A percentile compares a stretch with the other conserved stretches of the same genome.
phyloP scores from a whole-genome alignment of 2,888 invertebrate genomes.

The Mythimna loreyi region DNA sequence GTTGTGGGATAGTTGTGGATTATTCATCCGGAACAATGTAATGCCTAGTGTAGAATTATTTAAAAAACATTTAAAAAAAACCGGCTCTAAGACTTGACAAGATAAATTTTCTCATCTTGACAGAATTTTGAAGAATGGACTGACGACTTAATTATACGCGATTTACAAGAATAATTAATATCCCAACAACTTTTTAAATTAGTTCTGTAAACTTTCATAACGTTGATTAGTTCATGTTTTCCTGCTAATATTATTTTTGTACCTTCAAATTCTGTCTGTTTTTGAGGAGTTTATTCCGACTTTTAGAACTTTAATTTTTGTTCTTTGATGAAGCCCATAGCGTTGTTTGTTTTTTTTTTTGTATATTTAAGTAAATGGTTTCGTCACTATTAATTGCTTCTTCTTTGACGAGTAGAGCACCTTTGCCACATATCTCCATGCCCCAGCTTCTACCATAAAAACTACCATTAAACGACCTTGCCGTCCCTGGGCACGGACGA shows the following conservation, averaged over 20 bases:
- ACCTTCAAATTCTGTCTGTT: constrained; percentile 37
- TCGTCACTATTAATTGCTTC: not conserved
- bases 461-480: too few relatives aligned
- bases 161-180: constrained; percentile 53
- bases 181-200: constrained; percentile 59
- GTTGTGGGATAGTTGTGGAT: too few relatives aligned
- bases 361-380: not conserved
- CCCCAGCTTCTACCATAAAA: too few relatives aligned
- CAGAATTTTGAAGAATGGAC: constrained; percentile 20
- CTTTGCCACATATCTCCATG: too few relatives aligned
- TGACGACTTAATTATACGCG: constrained; percentile 32
- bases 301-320: constrained; percentile 33
- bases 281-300: constrained; percentile 32
- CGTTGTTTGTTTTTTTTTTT: constrained; percentile 1
- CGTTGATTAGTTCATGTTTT: constrained; percentile 57
- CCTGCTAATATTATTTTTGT: constrained; percentile 44
- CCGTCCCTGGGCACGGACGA: too few relatives aligned
- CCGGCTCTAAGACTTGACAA: not conserved
- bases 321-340: constrained; percentile 25
- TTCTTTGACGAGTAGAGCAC: not conserved
- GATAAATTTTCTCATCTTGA: not conserved
- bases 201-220: constrained; percentile 55
- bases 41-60: too few relatives aligned
- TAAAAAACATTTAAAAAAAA: too few relatives aligned
- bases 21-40: too few relatives aligned